Conservation (phyloP, 2,888 invertebrate species). For the Crepidodera aurea region DNA sequence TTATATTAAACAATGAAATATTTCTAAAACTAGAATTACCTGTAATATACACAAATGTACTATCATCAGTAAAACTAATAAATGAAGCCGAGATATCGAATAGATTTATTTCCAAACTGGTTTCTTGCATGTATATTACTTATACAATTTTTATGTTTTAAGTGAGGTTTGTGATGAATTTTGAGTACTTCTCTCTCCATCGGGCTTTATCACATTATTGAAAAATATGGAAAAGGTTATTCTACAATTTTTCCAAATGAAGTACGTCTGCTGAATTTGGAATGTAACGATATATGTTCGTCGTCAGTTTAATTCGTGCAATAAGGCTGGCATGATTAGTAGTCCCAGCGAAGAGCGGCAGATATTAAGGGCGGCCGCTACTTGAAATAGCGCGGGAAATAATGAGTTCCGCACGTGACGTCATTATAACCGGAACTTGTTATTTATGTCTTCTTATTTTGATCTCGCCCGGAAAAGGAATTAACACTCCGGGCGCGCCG, state of each 20-base stretch:
- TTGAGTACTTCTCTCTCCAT: too few species aligned
- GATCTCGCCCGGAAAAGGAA: constrained; percentile 58
- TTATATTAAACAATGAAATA: too few species aligned
- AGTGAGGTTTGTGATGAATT: too few species aligned
- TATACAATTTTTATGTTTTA: too few species aligned
- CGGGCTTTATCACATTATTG: too few species aligned
- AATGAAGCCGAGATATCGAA: too few species aligned
- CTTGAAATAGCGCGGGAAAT: constrained; percentile 62
- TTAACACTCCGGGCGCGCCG: constrained; percentile 51
- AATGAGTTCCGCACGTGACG: constrained; percentile 64
- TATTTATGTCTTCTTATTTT: constrained; percentile 63
- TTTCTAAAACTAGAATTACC: too few species aligned
- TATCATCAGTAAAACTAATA: too few species aligned
- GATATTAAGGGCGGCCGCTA: constrained; percentile 62
- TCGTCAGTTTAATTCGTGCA: constrained; percentile 37
- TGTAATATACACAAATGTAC: too few species aligned
- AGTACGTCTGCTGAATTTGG: constrained; percentile 5
- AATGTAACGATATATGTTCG: constrained; percentile 12
- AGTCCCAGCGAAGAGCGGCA: constrained; percentile 55
- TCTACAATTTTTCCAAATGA: background rate
- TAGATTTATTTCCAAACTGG: too few species aligned
- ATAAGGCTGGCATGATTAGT: constrained; percentile 53
- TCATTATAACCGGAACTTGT: constrained; percentile 63
- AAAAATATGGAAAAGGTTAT: too few species aligned
- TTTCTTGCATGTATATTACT: too few species aligned